Evolutionary conservation across 1,140 invertebrate species (phyloP), one percentile per base, ranked within the genome.

Genomic region (Drosophila bocki): DNA sequence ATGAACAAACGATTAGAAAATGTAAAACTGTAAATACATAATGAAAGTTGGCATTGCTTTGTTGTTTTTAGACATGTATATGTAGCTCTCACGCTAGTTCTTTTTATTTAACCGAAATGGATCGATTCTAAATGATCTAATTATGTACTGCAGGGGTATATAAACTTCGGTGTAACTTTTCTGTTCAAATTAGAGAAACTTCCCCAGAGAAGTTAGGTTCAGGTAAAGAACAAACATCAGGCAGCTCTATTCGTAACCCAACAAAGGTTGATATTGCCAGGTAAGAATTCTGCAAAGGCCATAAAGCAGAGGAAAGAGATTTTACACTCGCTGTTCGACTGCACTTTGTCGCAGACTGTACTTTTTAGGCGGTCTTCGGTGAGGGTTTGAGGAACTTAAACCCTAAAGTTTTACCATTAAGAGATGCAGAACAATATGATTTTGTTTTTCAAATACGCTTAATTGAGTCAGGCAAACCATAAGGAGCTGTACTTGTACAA

Each of bases 241-340:
- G 45, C 17, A 79, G 17, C 37, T 72, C 3, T 9, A 78, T 60
- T 65, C 32, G 7, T 56, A 3, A 42, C 17, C 15, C 35, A 39
- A 15, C 11, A 32, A 12, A 41, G 75, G 70, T 13, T 42, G 33
- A 65, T 75, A 53, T 54, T 54, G 39, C 0, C 81, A 83, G 80
- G 80, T 83, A 76, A 42, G 13, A 72, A 35, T 32, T 8, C n/a
- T 11, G 33, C 42, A 68, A 5, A 17, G 48, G 3, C 58, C 75
- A 42, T 79, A 41, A 8, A 59, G 62, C 60, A 75, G 5, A 32
- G 53, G 19, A n/a, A 62, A 42, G 32, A 8, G 4, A 19, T 32
- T 44, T 75, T 62, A 3, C 29, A 32, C n/a, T 17, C 5, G 7
- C 17, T 7, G 35, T 22, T 41, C 19, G 58, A 56, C 62, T 77